These are phyloP conservation scores for Drosophila subobscura DNA, from an alignment of 1,140 invertebrate genomes.

Conservation along the genomic window DNA sequence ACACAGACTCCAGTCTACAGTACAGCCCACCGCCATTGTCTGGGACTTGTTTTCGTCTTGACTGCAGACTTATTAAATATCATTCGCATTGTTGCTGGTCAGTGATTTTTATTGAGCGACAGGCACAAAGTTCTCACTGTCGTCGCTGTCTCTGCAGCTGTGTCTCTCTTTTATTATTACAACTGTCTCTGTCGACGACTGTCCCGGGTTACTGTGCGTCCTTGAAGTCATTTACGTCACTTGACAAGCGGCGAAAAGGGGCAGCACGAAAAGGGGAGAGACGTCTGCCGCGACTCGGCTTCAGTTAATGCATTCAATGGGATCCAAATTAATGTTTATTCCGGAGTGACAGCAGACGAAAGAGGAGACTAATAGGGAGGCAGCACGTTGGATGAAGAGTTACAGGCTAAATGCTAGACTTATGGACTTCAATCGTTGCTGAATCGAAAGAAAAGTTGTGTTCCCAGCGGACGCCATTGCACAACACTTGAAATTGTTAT, in stretches of 20 bases:
- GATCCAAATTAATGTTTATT: constrained; percentile 8
- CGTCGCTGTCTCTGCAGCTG: constrained; percentile 21
- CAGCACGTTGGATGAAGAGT: no score
- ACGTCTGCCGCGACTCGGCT: constrained; percentile 1
- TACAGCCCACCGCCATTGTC: constrained; percentile 6
- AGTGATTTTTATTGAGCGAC: constrained; percentile 71
- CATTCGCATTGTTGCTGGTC: constrained; percentile 74
- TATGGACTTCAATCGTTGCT: no score
- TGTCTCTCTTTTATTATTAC: constrained; percentile 49
- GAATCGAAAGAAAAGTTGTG: no score
- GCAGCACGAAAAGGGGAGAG: not conserved
- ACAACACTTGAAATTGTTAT: not conserved
- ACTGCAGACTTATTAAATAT: constrained; percentile 70
- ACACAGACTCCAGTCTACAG: not conserved
- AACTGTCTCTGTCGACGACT: constrained; percentile 47
- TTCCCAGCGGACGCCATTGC: not conserved
- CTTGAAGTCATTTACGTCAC: constrained; percentile 77
- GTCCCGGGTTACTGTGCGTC: constrained; percentile 67
- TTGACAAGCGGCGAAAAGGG: constrained; percentile 12
- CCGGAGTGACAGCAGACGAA: constrained; percentile 11
- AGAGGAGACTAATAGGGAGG: constrained; percentile 8
- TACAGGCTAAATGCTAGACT: no score
- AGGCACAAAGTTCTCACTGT: constrained; percentile 14
- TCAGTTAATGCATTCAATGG: constrained; percentile 29
- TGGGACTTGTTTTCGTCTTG: constrained; percentile 41